Percentiles rank a stretch among this genome's conserved stretches.
These are phyloP conservation scores for Papilio helenus DNA, from an alignment of 1,140 invertebrate species.

Conservation along the genomic window DNA sequence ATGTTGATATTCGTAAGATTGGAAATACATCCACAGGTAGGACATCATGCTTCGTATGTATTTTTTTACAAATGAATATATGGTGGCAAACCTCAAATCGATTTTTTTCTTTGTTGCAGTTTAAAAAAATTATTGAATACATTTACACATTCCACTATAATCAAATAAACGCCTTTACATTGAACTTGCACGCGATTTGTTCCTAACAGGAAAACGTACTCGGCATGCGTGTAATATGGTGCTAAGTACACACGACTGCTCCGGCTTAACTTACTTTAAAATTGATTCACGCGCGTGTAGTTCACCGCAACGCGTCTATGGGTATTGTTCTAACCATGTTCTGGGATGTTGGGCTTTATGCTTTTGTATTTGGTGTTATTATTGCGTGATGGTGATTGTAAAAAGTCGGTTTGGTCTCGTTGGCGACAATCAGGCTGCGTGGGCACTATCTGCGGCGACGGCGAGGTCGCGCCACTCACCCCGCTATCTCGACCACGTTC, in stretches of 20 bases:
- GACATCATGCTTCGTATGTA: neutral
- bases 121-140: neutral
- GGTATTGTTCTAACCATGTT: constrained; percentile 16
- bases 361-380: constrained; percentile 42
- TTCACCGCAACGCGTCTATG: constrained; percentile 27
- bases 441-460: constrained; percentile 68
- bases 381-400: constrained; percentile 51
- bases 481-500: constrained; percentile 70
- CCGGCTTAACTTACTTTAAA: constrained; percentile 40
- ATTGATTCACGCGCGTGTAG: constrained; percentile 47
- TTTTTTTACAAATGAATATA: too few species aligned
- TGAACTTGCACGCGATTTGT: neutral
- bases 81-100: too few species aligned
- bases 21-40: too few species aligned
- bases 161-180: neutral
- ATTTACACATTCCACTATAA: neutral
- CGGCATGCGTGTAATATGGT: constrained; percentile 4
- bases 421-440: constrained; percentile 81
- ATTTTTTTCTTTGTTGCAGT: neutral
- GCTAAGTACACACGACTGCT: constrained; percentile 14
- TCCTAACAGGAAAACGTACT: constrained; percentile 14
- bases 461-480: constrained; percentile 78
- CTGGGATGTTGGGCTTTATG: constrained; percentile 50
- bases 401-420: constrained; percentile 65
- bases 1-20: too few species aligned